Evolutionary conservation across 92 coral and sea anemone species (phyloP), one percentile per base, ranked within the genome.

Genomic region (Epizoanthus stellaris): DNA sequence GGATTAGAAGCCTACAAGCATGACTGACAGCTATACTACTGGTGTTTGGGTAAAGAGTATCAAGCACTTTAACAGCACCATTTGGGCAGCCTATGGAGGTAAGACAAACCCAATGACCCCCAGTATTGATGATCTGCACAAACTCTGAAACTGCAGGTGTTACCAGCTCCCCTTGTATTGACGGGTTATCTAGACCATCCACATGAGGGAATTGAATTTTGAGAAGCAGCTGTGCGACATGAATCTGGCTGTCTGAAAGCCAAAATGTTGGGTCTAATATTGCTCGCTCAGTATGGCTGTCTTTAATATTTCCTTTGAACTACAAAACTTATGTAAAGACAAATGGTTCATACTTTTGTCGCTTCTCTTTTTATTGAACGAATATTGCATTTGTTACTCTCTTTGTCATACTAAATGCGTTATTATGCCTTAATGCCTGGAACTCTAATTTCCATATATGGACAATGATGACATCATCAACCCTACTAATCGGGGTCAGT

Each of bases 61-160:
- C 87, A 39, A 82, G 38, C 49, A 88, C 87, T 64, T 34, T 88
- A 63, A 88, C 77, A 67, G 54, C 49, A 40, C 87, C 87, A 12
- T 42, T 9, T 82, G 64, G 67, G 45, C 87, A 84, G 20, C 87
- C 87, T 17, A 59, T 60, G 5, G 81, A 23, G n/a, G 81, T 59
- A 3, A 59, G 2, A 43, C 87, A 72, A 15, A 73, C 81, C 87
- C 81, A 73, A 42, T 84, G 87, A 4, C 81, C 81, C 12, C 87
- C 73, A 6, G 87, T 84, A 60, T 84, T 84, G 11, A 84, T 65
- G 3, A 72, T 59, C 45, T 61, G 87, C 2, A 84, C 60, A 36
- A 82, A 82, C 7, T 69, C 86, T 12, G 54, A 47, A 0, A 69
- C 57, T 0, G 80, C 87, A 3, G 87, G 87, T 56, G 87, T 58